Evolutionary conservation across 2,888 invertebrate species (phyloP).

Genomic region (Lasioglossum marginatum): DNA sequence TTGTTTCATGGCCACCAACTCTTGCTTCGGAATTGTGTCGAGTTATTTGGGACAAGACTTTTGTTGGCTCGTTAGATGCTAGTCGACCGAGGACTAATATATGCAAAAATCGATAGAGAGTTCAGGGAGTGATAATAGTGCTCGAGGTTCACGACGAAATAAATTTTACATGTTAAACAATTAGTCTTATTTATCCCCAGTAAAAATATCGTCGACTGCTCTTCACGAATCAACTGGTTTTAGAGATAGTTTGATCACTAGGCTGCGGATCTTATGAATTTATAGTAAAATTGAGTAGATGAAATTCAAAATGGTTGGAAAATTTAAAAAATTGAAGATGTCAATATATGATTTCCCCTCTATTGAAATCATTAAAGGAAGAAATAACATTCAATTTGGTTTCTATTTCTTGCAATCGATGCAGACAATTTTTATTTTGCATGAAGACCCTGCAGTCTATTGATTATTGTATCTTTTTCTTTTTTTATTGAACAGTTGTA

Average conservation of each 20-base stretch:
- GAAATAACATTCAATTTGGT: too few species aligned
- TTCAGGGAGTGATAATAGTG: not conserved
- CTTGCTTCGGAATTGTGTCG: conserved; percentile 22
- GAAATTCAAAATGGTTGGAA: too few species aligned
- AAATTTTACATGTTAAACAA: not conserved
- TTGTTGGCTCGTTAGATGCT: not conserved
- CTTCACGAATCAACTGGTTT: not conserved
- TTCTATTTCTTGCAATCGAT: too few species aligned
- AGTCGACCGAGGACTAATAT: not conserved
- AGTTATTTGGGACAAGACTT: conserved; percentile 25
- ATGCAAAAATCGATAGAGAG: not conserved
- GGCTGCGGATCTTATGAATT: too few species aligned
- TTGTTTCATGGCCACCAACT: conserved; percentile 29
- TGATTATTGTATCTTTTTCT: too few species aligned
- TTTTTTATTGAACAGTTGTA: too few species aligned
- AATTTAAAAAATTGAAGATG: too few species aligned
- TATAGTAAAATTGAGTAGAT: too few species aligned
- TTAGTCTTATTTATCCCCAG: not conserved
- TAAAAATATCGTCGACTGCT: not conserved
- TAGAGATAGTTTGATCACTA: not conserved
- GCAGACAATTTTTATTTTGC: too few species aligned
- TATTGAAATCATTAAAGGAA: too few species aligned
- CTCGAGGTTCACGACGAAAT: not conserved
- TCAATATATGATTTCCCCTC: too few species aligned
- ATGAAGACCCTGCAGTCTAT: too few species aligned